phyloP scores from a whole-genome alignment of 2,888 invertebrate species.

The Lamellibrachia columna region DNA sequence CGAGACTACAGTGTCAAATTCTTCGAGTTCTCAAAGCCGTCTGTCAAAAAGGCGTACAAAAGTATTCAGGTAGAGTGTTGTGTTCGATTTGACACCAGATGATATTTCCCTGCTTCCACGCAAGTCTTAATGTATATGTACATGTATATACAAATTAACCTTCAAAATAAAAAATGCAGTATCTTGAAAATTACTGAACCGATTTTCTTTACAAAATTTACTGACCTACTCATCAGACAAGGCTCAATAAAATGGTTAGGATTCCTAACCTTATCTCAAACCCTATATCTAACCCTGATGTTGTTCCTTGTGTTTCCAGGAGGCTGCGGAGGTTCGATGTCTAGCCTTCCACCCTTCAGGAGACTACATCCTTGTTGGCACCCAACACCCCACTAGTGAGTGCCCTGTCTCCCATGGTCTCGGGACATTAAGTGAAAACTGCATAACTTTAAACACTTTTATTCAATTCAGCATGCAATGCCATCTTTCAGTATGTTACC shows the following conservation, averaged over 20 bases:
- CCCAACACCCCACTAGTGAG: constrained; percentile 79
- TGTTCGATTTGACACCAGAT: background rate
- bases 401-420: background rate
- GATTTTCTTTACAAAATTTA: too few species aligned
- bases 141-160: too few species aligned
- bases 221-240: too few species aligned
- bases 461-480: background rate
- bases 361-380: constrained; percentile 92
- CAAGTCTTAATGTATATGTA: too few species aligned
- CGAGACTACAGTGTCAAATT: constrained; percentile 93
- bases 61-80: constrained; percentile 80
- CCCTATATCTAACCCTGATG: background rate
- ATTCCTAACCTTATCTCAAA: too few species aligned
- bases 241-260: too few species aligned
- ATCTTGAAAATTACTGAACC: too few species aligned
- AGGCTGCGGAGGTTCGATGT: constrained; percentile 89
- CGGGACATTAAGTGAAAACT: constrained; percentile 18
- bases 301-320: constrained; percentile 69
- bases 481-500: background rate
- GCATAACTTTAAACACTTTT: background rate
- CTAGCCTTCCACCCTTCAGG: constrained; percentile 96
- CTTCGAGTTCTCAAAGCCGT: constrained; percentile 98
- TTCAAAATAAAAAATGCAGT: too few species aligned
- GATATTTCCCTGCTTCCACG: background rate
- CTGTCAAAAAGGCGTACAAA: constrained; percentile 96